Percentiles rank a stretch among this genome's conserved stretches.
phyloP scores from a whole-genome alignment of 2,888 invertebrate species.

The Oeneis ivallda region DNA sequence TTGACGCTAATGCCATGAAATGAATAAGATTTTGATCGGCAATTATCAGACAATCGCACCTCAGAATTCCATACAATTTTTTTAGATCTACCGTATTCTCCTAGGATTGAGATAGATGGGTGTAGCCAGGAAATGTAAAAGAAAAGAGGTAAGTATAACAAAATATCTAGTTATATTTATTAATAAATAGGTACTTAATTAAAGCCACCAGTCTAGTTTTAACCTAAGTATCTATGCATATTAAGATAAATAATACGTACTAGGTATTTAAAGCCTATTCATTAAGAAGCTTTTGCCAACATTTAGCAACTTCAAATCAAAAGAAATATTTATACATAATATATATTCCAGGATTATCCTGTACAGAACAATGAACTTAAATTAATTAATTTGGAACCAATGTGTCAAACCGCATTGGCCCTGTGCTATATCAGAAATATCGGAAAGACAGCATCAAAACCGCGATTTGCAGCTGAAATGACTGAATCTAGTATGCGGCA shows the following conservation, averaged over 20 bases:
- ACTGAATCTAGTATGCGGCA: too few species aligned
- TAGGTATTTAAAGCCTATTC: too few species aligned
- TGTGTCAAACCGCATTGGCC: too few species aligned
- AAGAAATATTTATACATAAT: neutral
- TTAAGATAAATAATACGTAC: neutral
- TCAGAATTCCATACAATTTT: too few species aligned
- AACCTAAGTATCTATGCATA: constrained; percentile 21
- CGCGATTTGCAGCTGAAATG: too few species aligned
- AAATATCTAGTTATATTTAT: constrained; percentile 1
- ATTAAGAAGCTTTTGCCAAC: neutral
- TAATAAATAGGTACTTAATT: constrained; percentile 20
- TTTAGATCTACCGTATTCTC: too few species aligned
- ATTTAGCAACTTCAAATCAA: neutral
- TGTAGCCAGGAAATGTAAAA: neutral
- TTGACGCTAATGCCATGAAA: too few species aligned
- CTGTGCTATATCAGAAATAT: too few species aligned
- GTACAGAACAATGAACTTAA: constrained; percentile 15
- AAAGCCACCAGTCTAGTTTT: constrained; percentile 23
- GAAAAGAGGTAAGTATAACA: neutral
- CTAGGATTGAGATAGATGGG: neutral
- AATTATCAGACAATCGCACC: too few species aligned
- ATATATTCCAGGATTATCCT: neutral
- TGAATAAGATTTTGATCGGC: too few species aligned
- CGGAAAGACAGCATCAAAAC: too few species aligned
- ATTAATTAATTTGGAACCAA: neutral